Conservation (phyloP, 2,797 vertebrate species). For the Enteromius treurensis region DNA sequence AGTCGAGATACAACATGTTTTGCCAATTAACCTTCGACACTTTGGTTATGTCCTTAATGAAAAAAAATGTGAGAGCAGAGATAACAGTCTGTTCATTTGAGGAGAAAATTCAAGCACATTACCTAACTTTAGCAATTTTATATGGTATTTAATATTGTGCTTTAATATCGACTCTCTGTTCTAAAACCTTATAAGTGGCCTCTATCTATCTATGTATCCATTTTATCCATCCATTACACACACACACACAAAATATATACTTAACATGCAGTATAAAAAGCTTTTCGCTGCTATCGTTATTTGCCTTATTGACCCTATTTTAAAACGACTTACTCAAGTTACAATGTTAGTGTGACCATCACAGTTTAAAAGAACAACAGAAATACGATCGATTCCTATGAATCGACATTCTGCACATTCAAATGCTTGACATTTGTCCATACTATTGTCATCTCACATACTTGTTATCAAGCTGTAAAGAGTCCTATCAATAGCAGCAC, state of each 20-base stretch:
- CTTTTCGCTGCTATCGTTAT: not conserved
- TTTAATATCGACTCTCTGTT: not conserved
- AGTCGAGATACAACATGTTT: conserved; percentile 22
- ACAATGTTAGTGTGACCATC: not conserved
- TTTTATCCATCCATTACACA: too few relatives aligned
- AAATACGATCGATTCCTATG: not conserved
- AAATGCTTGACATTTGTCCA: conserved; percentile 1
- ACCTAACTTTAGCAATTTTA: not conserved
- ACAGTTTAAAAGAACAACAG: not conserved
- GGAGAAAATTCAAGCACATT: conserved; percentile 4
- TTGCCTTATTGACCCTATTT: not conserved
- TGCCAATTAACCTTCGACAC: conserved; percentile 41
- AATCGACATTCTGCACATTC: not conserved
- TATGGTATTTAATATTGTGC: not conserved
- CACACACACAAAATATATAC: too few relatives aligned
- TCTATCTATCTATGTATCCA: too few relatives aligned
- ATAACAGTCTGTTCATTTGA: conserved; percentile 9
- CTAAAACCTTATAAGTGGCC: not conserved
- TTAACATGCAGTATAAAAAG: not conserved
- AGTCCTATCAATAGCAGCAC: conserved; percentile 13
- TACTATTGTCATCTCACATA: not conserved
- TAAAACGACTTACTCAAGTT: not conserved
- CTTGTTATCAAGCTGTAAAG: conserved; percentile 20
- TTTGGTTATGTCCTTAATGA: conserved; percentile 23
- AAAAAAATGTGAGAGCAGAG: not conserved